These are phyloP conservation scores for Rotaria macrura DNA, from an alignment of 2,888 invertebrate species.

Conservation along the genomic window DNA sequence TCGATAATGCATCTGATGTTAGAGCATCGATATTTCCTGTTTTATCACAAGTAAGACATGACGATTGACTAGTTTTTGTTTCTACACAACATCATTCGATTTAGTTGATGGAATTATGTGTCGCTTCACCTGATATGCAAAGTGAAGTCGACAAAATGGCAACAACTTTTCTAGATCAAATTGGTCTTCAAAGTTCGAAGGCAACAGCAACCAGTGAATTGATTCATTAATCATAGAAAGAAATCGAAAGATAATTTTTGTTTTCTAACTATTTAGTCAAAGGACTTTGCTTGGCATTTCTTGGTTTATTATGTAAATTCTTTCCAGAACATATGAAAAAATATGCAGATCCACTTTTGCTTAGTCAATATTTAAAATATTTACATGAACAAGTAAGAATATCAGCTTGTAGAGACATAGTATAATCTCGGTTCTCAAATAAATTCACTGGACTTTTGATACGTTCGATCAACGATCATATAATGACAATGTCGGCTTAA, in stretches of 20 bases:
- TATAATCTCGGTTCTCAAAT: no score
- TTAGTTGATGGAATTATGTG: conserved; percentile 10
- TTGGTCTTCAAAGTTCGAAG: background rate
- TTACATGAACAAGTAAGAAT: conserved; percentile 41
- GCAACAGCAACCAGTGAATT: background rate
- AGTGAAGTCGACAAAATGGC: conserved; percentile 3
- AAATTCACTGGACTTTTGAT: no score
- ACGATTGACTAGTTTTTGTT: background rate
- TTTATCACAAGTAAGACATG: conserved; percentile 18
- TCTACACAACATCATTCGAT: background rate
- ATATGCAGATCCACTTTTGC: conserved; percentile 27
- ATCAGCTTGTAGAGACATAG: no score
- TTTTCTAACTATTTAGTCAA: conserved; percentile 39
- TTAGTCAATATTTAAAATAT: conserved; percentile 38
- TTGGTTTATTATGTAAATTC: conserved; percentile 50
- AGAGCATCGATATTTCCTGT: conserved; percentile 27
- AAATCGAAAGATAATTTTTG: background rate
- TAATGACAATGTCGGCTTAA: no score
- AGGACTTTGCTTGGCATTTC: conserved; percentile 42
- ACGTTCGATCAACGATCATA: no score
- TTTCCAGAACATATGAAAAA: conserved; percentile 46
- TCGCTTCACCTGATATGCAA: background rate
- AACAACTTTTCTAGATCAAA: background rate
- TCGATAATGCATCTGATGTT: conserved; percentile 31
- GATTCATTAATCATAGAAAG: background rate